Evolutionary conservation across 92 coral and sea anemone genomes (phyloP).

Genomic region (Epizoanthus rinbou): DNA sequence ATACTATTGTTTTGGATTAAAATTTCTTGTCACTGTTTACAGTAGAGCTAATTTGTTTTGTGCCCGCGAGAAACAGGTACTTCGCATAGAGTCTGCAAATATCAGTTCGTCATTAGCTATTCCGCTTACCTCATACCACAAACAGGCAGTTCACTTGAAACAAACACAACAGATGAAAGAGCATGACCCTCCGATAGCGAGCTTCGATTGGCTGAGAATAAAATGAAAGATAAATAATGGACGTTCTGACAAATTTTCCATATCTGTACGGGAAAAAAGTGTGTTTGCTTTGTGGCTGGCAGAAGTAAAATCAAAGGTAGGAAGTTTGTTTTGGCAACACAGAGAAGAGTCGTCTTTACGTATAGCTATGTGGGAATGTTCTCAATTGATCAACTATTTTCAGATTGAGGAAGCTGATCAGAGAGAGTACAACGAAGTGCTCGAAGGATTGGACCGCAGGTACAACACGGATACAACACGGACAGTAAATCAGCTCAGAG

Average conservation of each 20-base stretch:
- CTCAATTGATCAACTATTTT: no score
- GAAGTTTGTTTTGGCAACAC: not conserved
- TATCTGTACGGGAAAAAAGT: not conserved
- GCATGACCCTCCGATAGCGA: conserved; percentile 8
- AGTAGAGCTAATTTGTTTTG: not conserved
- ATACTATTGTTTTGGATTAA: no score
- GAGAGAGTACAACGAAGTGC: no score
- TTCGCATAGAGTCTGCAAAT: not conserved
- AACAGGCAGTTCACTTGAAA: conserved; percentile 30
- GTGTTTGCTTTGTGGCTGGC: not conserved
- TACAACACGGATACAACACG: no score
- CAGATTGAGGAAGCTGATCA: no score
- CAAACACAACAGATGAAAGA: not conserved
- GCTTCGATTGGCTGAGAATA: conserved; percentile 13
- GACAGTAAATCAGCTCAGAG: no score
- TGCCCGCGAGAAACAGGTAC: conserved; percentile 8
- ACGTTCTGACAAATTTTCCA: not conserved
- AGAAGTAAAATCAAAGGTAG: conserved; percentile 12
- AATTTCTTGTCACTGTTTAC: not conserved
- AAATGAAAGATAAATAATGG: conserved; percentile 23
- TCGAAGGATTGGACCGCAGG: no score
- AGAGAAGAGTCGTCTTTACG: not conserved
- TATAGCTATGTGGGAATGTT: no score
- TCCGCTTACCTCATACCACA: conserved; percentile 35
- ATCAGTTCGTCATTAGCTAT: conserved; percentile 21